Conservation (phyloP, 1,140 invertebrate genomes). For the Belonocnema kinseyi region DNA sequence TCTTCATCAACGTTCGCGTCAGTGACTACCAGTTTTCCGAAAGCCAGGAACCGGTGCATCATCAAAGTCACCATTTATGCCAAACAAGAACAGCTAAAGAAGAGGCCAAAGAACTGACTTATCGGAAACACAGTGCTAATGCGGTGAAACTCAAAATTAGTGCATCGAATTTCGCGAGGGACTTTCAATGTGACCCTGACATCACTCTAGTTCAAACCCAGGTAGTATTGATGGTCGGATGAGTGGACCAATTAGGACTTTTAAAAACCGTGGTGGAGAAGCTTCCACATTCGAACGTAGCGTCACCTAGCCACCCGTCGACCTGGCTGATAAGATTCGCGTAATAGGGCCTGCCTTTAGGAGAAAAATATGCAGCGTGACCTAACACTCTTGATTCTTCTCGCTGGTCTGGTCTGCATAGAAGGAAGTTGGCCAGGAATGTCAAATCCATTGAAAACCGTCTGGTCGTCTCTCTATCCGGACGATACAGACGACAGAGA, state of each 20-base stretch:
- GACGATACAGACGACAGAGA: slow-evolving; percentile 44
- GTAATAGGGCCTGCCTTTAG: slow-evolving; percentile 1
- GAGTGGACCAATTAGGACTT: background rate
- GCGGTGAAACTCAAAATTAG: slow-evolving; percentile 34
- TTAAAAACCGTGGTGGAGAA: slow-evolving; percentile 3
- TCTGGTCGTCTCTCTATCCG: slow-evolving; percentile 61
- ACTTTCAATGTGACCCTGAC: background rate
- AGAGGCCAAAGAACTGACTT: slow-evolving; percentile 29
- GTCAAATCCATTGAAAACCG: slow-evolving; percentile 61
- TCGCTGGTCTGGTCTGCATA: slow-evolving; percentile 31
- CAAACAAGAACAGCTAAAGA: slow-evolving; percentile 34
- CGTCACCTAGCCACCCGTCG: slow-evolving; percentile 2
- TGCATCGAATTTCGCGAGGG: slow-evolving; percentile 16
- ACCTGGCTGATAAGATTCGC: background rate
- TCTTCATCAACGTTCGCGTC: slow-evolving; percentile 58
- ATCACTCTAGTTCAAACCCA: background rate
- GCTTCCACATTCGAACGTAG: background rate
- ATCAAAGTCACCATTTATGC: slow-evolving; percentile 17
- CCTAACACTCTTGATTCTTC: slow-evolving; percentile 50
- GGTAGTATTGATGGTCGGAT: background rate
- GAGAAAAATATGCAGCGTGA: slow-evolving; percentile 37
- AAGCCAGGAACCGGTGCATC: slow-evolving; percentile 39
- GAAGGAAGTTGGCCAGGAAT: slow-evolving; percentile 54
- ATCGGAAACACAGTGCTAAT: slow-evolving; percentile 45
- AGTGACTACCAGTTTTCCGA: slow-evolving; percentile 46